Base-by-base conservation (phyloP, 2,888 invertebrate species). In the Limnephilus lunatus region DNA sequence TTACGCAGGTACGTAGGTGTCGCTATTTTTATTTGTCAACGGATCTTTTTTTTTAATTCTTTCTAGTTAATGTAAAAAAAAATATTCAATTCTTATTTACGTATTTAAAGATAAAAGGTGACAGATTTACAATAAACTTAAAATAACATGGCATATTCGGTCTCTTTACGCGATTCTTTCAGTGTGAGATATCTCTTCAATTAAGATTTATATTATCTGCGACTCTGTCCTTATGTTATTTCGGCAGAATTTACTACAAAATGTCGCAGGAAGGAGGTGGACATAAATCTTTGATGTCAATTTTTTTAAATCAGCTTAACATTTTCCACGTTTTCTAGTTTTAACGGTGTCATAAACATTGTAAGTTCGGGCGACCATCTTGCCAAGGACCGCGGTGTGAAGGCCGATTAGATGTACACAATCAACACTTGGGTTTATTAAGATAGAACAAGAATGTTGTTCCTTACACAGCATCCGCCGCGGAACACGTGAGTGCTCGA, bases 381-480 rank as follows among this genome's bases (percentile, higher is more conserved):
- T 31, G 80, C 35, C 88, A 39, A 89, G 88, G 88, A 80, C 80
- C n/a, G 53, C 39, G 30, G 31, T 68, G 80, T 35, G 80, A 39
- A 89, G 35, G 80, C 14, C 88, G 88, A 89, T 87, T 86, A 86
- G 31, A 48, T 89, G 81, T 89, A 89, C 88, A 44, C 80, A 89
- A 80, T 80, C 80, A 44, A 44, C 80, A n/a, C 80, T 25, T 48
- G 12, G 32, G 81, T 32, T 80, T 80, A 80, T 89, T 89, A 31
- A 89, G 88, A 89, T 80, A 35, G 48, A 86, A 35, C 86, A 44
- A 86, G 86, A 86, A 86, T 86, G 86, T 44, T 86, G 86, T 86
- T 44, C 44, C 83, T 44, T 30, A 86, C 44, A 86, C 86, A 44
- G 44, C 35, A 86, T 86, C 86, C 39, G 39, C 44, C n/a, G 86